Evolutionary conservation across 2,113 vertebrate genomes (phyloP).

Genomic region (Polyodon spathula): DNA sequence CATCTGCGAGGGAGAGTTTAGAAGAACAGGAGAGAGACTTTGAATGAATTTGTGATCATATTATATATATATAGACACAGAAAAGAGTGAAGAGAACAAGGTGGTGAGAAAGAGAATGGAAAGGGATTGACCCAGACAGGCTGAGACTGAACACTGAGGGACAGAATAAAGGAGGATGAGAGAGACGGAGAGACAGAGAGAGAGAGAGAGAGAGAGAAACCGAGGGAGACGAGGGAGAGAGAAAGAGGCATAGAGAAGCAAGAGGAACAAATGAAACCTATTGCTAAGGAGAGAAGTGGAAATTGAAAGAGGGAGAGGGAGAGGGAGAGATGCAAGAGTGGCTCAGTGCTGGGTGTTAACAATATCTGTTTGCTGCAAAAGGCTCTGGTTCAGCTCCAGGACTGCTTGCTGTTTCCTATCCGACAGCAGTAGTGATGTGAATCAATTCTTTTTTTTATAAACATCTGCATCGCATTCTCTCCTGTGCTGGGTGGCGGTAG

Average conservation of each 20-base stretch:
- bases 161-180: background rate
- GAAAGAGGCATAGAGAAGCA: background rate
- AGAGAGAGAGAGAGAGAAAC: background rate
- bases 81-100: background rate
- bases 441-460: no score
- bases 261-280: no score
- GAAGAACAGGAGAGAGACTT: background rate
- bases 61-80: background rate
- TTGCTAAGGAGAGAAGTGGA: no score
- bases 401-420: no score
- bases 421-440: no score
- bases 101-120: background rate
- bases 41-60: no score
- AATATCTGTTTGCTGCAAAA: no score
- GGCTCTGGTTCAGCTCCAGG: no score
- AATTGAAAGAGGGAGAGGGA: background rate
- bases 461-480: no score
- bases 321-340: slow-evolving; percentile 23
- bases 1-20: background rate
- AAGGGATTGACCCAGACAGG: background rate
- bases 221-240: background rate
- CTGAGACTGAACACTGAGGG: background rate
- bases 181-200: background rate
- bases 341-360: background rate
- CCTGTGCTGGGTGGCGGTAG: no score